A percentile compares a stretch with the other conserved stretches of the same genome.
Conservation (phyloP, 1,140 invertebrate genomes). For the Drosophila sp. region DNA sequence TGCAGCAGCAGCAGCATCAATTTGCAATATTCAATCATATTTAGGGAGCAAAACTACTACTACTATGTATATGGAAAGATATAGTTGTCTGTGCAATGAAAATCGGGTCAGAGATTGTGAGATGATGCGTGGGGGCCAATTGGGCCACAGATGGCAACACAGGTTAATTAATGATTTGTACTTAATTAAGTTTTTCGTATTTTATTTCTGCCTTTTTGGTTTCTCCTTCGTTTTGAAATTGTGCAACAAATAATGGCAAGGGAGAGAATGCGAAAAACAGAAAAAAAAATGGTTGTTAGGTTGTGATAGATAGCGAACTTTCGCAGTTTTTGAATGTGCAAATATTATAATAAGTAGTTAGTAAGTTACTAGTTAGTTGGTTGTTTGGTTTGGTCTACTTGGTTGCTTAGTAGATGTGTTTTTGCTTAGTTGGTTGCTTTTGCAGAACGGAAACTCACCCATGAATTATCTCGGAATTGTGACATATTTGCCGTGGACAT, state of each 20-base stretch:
- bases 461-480: constrained; percentile 83
- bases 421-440: background rate
- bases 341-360: constrained; percentile 4
- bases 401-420: background rate
- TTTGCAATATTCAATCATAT: background rate
- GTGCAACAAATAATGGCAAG: constrained; percentile 23
- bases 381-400: constrained; percentile 17
- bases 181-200: constrained; percentile 58
- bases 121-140: constrained; percentile 71
- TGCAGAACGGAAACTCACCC: constrained; percentile 69
- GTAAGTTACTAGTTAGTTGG: constrained; percentile 27
- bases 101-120: constrained; percentile 61
- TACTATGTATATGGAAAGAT: background rate
- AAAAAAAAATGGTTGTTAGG: background rate
- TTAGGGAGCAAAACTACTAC: background rate
- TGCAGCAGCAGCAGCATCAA: background rate
- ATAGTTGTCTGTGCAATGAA: constrained; percentile 15
- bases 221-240: constrained; percentile 21
- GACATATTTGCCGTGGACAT: constrained; percentile 71
- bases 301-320: background rate
- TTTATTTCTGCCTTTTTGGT: background rate
- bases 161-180: constrained; percentile 75
- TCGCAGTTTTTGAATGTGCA: constrained; percentile 11
- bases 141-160: constrained; percentile 70
- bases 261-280: background rate